A percentile compares a stretch with the other conserved stretches of the same genome.
Evolutionary conservation across 2,888 invertebrate genomes (phyloP).

Genomic region (Ormia ochracea): DNA sequence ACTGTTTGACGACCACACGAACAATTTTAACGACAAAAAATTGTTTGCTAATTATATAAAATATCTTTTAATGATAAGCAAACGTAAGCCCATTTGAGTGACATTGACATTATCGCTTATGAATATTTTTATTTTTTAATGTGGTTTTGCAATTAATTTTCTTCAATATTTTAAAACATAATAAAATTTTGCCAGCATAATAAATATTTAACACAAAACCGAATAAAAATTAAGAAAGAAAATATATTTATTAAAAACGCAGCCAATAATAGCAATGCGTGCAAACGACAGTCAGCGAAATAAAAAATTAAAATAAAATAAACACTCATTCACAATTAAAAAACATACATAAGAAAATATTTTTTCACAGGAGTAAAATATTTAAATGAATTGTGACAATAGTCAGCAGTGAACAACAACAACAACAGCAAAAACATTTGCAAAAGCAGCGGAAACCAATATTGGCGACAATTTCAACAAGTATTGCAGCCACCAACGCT

Average conservation of each 20-base stretch:
- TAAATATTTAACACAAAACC: neutral
- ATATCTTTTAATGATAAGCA: neutral
- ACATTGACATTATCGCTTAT: constrained; percentile 35
- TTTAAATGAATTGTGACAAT: constrained; percentile 47
- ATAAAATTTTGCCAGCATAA: constrained; percentile 23
- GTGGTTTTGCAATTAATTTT: constrained; percentile 23
- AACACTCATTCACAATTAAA: neutral
- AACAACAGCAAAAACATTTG: neutral
- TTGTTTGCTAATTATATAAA: no score
- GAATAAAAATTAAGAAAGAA: neutral
- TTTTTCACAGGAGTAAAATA: constrained; percentile 56
- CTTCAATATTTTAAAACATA: constrained; percentile 33
- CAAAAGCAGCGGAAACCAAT: neutral
- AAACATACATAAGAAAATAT: constrained; percentile 23
- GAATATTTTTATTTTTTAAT: neutral
- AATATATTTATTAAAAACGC: neutral
- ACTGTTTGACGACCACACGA: no score
- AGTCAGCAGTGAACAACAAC: constrained; percentile 3
- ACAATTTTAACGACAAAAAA: no score
- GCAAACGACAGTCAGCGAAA: neutral
- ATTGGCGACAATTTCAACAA: constrained; percentile 40
- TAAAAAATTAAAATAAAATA: neutral
- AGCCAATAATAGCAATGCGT: neutral
- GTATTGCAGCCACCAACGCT: neutral
- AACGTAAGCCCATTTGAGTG: constrained; percentile 21